Percentiles rank a stretch among this genome's conserved stretches.
Evolutionary conservation across 64 coral and sea anemone species (phyloP).

Genomic region (Stichodactyla mertensii): DNA sequence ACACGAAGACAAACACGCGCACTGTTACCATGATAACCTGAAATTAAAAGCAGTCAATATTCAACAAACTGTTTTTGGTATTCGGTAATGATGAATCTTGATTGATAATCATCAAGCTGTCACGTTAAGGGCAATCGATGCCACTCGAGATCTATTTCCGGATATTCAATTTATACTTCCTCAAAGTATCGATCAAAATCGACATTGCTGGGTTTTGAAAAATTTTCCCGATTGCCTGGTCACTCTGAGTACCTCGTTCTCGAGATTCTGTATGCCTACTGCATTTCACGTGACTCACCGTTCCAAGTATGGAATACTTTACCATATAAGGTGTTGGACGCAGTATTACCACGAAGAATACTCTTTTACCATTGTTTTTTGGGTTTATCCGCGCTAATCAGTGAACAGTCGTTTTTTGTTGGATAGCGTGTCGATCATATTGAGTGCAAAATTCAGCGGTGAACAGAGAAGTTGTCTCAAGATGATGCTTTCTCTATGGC

Average conservation of each 20-base stretch:
- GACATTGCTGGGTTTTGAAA: neutral
- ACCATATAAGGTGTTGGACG: too few relatives aligned
- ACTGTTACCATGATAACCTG: slow-evolving; percentile 4
- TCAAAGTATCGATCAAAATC: neutral
- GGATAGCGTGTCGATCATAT: too few relatives aligned
- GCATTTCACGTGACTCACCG: neutral
- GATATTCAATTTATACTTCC: neutral
- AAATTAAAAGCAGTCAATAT: neutral
- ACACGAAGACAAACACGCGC: neutral
- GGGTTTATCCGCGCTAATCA: too few relatives aligned
- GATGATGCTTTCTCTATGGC: too few relatives aligned
- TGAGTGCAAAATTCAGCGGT: too few relatives aligned
- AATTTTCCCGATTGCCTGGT: neutral
- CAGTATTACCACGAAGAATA: too few relatives aligned
- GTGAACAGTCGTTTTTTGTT: too few relatives aligned
- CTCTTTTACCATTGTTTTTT: too few relatives aligned
- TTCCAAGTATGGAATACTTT: too few relatives aligned
- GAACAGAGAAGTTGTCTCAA: too few relatives aligned
- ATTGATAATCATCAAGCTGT: neutral
- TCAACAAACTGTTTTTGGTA: neutral
- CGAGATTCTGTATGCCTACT: neutral
- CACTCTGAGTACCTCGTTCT: neutral
- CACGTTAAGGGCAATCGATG: neutral
- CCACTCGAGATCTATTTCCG: neutral
- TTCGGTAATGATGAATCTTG: neutral